Conservation (phyloP, 2,888 invertebrate species). For the Coenonympha glycerion region DNA sequence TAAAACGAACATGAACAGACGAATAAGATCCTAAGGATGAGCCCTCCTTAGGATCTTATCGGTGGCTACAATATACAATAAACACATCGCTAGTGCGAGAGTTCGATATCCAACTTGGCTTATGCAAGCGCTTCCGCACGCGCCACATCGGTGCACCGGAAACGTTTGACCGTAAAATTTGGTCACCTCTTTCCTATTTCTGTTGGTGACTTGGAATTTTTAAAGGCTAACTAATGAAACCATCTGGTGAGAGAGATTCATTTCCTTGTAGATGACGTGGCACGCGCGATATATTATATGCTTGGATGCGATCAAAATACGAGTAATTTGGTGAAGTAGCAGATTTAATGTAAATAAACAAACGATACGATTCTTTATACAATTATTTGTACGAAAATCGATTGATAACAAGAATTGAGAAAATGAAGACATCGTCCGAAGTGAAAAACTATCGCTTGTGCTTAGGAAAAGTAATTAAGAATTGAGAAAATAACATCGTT, state of each 20-base stretch:
- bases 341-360: too few species aligned
- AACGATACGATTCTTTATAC: too few species aligned
- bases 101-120: conserved; percentile 7
- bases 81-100: conserved; percentile 11
- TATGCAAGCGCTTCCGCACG: conserved; percentile 22
- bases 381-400: too few species aligned
- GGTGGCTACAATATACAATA: too few species aligned
- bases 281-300: background rate
- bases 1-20: too few species aligned
- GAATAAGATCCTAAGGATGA: too few species aligned
- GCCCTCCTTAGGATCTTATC: too few species aligned
- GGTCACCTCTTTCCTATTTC: conserved; percentile 22
- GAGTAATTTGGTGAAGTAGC: background rate
- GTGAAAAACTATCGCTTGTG: too few species aligned
- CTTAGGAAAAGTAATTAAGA: too few species aligned
- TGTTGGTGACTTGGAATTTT: conserved; percentile 24
- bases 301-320: background rate
- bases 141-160: conserved; percentile 24
- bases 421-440: too few species aligned
- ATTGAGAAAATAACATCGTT: too few species aligned
- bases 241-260: conserved; percentile 6
- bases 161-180: conserved; percentile 26
- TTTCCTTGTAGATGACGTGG: conserved; percentile 5
- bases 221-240: conserved; percentile 10
- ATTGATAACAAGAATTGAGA: too few species aligned